These are phyloP conservation scores for Casuarius casuarius DNA, from an alignment of 2,113 vertebrate genomes.

Conservation along the genomic window DNA sequence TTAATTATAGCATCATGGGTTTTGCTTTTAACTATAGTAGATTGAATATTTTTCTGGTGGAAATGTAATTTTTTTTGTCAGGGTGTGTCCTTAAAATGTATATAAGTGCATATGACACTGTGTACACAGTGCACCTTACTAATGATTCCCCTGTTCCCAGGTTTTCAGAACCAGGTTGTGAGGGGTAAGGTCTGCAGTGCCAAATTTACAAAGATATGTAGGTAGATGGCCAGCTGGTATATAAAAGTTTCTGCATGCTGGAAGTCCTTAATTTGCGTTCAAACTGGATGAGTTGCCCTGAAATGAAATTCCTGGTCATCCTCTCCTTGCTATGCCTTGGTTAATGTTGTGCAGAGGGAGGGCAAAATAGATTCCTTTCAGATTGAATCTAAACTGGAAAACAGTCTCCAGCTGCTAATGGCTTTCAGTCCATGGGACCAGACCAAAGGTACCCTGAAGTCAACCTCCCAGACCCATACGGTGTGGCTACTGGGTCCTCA, in stretches of 20 bases:
- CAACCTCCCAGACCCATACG: not conserved
- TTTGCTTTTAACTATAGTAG: not conserved
- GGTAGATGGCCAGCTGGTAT: not conserved
- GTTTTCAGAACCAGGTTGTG: not conserved
- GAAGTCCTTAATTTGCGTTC: not conserved
- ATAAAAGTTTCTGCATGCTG: not conserved
- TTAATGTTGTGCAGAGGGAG: not conserved
- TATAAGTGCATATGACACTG: not conserved
- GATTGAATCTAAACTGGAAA: not conserved
- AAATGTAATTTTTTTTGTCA: not conserved
- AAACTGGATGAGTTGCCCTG: not conserved
- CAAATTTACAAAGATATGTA: not conserved
- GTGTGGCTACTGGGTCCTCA: not conserved
- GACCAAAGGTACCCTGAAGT: not conserved
- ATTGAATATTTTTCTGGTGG: not conserved
- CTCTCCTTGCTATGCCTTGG: not conserved
- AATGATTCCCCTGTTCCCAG: not conserved
- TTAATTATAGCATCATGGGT: not conserved
- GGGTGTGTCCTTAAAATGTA: not conserved
- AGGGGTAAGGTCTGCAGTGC: not conserved
- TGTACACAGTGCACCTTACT: not conserved
- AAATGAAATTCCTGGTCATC: not conserved
- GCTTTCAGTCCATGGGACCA: not conserved
- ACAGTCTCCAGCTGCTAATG: not conserved
- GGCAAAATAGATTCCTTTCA: not conserved